Evolutionary conservation across 2,888 invertebrate genomes (phyloP).

Genomic region (Tiphia femorata): DNA sequence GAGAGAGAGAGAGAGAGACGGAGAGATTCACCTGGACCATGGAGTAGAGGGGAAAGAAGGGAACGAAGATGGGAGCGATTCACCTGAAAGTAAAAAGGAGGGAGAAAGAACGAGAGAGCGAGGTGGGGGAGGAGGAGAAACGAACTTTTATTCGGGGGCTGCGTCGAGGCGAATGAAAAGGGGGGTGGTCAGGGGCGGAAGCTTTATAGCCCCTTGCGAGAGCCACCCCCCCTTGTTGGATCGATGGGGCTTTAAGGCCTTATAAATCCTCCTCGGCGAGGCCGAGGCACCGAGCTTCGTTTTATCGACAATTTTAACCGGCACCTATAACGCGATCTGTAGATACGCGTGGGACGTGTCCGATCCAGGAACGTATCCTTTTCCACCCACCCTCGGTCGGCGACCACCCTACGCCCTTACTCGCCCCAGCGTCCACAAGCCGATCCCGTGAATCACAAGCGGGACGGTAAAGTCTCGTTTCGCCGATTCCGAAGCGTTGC

Average conservation of each 20-base stretch:
- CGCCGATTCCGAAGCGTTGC: not conserved
- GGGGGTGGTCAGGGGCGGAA: not conserved
- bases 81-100: no score
- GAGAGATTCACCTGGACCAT: not conserved
- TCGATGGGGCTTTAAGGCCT: slow-evolving; percentile 30
- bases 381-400: no score
- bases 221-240: slow-evolving; percentile 24
- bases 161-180: not conserved
- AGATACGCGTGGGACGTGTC: no score
- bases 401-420: no score
- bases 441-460: not conserved
- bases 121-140: slow-evolving; percentile 1
- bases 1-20: not conserved
- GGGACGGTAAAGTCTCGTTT: not conserved
- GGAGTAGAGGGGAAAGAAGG: no score
- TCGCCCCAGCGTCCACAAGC: no score
- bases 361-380: no score
- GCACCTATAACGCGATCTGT: slow-evolving; percentile 9
- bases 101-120: slow-evolving; percentile 1
- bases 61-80: no score
- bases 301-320: slow-evolving; percentile 30
- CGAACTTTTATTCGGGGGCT: not conserved
- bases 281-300: slow-evolving; percentile 13
- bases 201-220: slow-evolving; percentile 25
- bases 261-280: slow-evolving; percentile 27